Base-by-base conservation (phyloP, 1,140 invertebrate genomes). In the Lepidurus apus region DNA sequence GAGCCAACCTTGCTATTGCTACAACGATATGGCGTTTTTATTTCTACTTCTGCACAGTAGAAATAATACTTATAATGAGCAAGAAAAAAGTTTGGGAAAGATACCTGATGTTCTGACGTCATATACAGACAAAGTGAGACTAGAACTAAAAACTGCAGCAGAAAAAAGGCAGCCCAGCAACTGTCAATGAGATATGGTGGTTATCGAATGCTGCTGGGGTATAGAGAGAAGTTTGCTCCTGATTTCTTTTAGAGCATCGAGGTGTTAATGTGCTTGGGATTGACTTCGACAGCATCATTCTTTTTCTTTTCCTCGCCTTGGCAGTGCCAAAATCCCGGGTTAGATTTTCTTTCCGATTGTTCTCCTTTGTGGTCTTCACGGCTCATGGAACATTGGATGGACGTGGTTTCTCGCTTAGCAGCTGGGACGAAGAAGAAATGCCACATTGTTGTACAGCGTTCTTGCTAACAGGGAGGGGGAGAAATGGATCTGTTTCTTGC, bases 351-450 rank as follows among this genome's bases (percentile, higher is more conserved):
- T 65, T 9, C 53, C 53, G 53, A 65, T 65, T 21, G 53, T 65
- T 65, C 53, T 65, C 53, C 53, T 65, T 65, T 65, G 53, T 65
- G 53, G 53, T 65, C 17, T 65, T 65, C 53, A 65, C 53, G 53
- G 53, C 53, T 65, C 53, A 65, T 65, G 0, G 53, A 65, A 65
- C 53, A 65, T 65, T 65, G 53, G 53, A 65, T 65, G 53, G 53
- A 65, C 53, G 53, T 65, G 53, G 53, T 65, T 65, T 65, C 53
- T 65, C 53, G 53, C 53, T 65, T 65, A 65, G 53, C 53, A 65
- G 53, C 53, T 21, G 13, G 21, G 53, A 65, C 21, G 53, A 65
- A 65, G 53, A 65, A 65, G 53, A 65, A 65, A 65, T 65, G 53
- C 21, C 53, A 65, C 53, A 65, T 65, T 9, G 53, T 21, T 65